Conservation (phyloP, 2,113 vertebrate genomes). For the Charadrius vociferus region DNA sequence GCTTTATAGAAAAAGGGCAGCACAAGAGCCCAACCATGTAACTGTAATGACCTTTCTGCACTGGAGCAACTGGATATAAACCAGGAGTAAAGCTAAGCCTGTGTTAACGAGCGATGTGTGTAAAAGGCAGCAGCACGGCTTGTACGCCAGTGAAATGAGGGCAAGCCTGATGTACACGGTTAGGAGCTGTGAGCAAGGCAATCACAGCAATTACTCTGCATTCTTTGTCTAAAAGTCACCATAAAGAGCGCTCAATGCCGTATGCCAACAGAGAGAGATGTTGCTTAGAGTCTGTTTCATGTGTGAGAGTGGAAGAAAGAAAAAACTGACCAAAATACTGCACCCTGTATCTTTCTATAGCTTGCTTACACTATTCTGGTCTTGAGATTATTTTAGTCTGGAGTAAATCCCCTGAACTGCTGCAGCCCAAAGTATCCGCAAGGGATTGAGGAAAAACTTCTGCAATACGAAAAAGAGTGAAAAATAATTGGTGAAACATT, state of each 20-base stretch:
- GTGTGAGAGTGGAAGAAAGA: neutral
- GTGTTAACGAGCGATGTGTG: accelerated
- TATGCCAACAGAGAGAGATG: neutral
- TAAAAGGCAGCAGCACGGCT: neutral
- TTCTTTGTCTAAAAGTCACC: neutral
- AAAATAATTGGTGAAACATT: neutral
- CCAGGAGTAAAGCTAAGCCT: neutral
- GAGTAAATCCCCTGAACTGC: neutral
- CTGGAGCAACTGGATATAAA: neutral
- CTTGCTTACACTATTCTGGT: neutral
- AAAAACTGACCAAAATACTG: neutral
- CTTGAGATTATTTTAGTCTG: neutral
- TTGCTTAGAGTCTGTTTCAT: neutral
- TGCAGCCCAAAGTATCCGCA: neutral
- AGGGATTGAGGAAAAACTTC: neutral
- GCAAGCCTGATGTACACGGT: neutral
- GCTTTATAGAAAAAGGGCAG: neutral
- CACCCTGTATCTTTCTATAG: neutral
- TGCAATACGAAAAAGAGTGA: neutral
- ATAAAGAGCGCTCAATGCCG: accelerated
- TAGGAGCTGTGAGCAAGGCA: neutral
- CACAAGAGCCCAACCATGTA: neutral
- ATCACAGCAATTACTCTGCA: neutral
- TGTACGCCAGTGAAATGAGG: accelerated
- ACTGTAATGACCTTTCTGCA: neutral